A percentile compares a stretch with the other conserved stretches of the same genome.
Conservation (phyloP, 2,113 vertebrate species). For the Salvelinus namaycush region DNA sequence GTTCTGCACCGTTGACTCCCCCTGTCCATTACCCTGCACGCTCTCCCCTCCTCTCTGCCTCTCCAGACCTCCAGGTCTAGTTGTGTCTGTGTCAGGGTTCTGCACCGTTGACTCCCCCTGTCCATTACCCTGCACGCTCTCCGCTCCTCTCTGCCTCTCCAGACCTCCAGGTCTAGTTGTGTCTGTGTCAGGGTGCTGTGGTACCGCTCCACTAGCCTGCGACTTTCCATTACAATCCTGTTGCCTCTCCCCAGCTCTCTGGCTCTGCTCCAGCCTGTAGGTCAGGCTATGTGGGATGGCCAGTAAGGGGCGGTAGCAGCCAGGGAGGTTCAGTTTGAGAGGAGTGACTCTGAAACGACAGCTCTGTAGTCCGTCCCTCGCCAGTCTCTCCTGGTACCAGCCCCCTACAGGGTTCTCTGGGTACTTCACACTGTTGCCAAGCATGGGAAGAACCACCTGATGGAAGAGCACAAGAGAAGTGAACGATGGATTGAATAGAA, state of each 20-base stretch:
- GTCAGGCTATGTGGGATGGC: conserved; percentile 80
- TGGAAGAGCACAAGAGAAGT: neutral
- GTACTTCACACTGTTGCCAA: conserved; percentile 87
- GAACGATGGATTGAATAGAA: no score
- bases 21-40: neutral
- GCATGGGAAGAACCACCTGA: conserved; percentile 92
- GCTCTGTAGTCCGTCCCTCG: conserved; percentile 77
- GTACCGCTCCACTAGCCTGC: neutral
- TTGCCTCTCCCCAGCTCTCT: conserved; percentile 26
- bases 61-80: neutral
- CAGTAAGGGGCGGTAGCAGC: conserved; percentile 88
- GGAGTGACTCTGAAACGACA: conserved; percentile 82
- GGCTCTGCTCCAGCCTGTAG: conserved; percentile 65
- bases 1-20: neutral
- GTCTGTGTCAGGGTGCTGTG: neutral
- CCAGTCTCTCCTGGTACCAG: conserved; percentile 82
- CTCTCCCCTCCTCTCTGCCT: neutral
- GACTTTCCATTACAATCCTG: conserved; percentile 14
- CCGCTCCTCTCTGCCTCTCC: neutral
- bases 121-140: neutral
- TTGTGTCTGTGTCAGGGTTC: conserved; percentile 16
- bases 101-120: neutral
- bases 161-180: neutral
- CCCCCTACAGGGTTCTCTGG: conserved; percentile 76
- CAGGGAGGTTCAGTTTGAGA: conserved; percentile 89